Percentiles rank a stretch among this genome's conserved stretches.
These are phyloP conservation scores for Corbicula japonica DNA, from an alignment of 2,888 invertebrate species.

Conservation along the genomic window DNA sequence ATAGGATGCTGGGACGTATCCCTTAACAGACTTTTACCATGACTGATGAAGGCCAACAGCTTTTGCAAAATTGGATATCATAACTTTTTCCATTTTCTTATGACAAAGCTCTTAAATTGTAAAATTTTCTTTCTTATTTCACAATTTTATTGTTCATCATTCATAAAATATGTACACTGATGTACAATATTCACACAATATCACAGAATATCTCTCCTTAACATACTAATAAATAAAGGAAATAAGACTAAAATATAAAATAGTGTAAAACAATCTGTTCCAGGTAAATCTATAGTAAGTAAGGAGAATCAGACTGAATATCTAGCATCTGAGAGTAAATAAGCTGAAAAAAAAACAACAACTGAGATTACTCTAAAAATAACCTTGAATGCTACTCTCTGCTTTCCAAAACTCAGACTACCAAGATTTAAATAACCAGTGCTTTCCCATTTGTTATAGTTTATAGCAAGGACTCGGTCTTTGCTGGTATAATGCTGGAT, in stretches of 20 bases:
- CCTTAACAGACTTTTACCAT: too few relatives aligned
- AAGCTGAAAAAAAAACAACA: not conserved
- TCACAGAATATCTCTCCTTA: conserved; percentile 33
- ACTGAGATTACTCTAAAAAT: not conserved
- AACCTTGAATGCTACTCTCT: not conserved
- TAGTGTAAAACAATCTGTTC: not conserved
- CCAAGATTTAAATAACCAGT: too few relatives aligned
- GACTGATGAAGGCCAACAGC: not conserved
- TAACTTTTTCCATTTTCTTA: not conserved
- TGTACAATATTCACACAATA: conserved; percentile 32
- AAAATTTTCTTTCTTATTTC: not conserved
- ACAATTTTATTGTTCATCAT: not conserved
- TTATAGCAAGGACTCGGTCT: too few relatives aligned
- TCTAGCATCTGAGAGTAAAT: not conserved
- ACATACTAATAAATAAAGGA: conserved; percentile 11
- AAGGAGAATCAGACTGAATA: too few relatives aligned
- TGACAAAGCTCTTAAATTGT: not conserved
- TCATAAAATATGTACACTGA: conserved; percentile 11
- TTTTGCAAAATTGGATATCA: not conserved
- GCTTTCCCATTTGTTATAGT: too few relatives aligned
- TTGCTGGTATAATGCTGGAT: too few relatives aligned
- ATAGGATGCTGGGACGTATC: too few relatives aligned
- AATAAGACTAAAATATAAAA: not conserved
- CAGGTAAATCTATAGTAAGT: not conserved
- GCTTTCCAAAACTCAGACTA: too few relatives aligned